phyloP scores from a whole-genome alignment of 2,888 invertebrate species.

The Brachyptera putata region DNA sequence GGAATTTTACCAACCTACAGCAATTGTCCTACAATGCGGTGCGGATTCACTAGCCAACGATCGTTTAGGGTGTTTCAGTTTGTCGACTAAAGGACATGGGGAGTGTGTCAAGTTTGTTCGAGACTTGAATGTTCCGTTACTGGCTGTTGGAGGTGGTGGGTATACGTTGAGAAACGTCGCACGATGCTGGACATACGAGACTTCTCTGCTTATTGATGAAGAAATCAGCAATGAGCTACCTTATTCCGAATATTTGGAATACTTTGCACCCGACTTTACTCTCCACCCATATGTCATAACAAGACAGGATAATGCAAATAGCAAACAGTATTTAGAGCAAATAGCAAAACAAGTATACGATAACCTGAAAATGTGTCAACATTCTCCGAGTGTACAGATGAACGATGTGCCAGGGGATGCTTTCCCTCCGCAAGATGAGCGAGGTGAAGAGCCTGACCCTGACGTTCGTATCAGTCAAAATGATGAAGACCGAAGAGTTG shows the following conservation, averaged over 20 bases:
- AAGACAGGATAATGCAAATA: constrained; percentile 87
- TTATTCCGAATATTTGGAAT: constrained; percentile 92
- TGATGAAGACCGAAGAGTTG: constrained; percentile 77
- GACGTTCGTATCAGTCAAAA: constrained; percentile 73
- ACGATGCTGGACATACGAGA: constrained; percentile 98
- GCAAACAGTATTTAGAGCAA: constrained; percentile 89
- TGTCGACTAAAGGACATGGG: constrained; percentile 92
- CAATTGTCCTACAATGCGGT: constrained; percentile 96
- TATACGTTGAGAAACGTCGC: constrained; percentile 97
- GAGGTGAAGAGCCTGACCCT: constrained; percentile 75
- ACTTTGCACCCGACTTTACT: constrained; percentile 95
- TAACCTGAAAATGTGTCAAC: constrained; percentile 87
- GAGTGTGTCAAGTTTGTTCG: constrained; percentile 97
- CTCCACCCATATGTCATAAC: constrained; percentile 90
- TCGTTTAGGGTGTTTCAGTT: constrained; percentile 90
- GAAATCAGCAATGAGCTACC: constrained; percentile 93
- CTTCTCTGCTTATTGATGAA: constrained; percentile 88
- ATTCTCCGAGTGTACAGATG: constrained; percentile 97
- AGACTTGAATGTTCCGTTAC: constrained; percentile 83
- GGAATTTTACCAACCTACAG: constrained; percentile 94
- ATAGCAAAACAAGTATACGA: constrained; percentile 84
- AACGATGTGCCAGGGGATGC: constrained; percentile 87
- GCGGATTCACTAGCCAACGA: constrained; percentile 97
- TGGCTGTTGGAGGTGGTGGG: constrained; percentile 81
- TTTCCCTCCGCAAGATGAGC: constrained; percentile 61